Conservation (phyloP, 1,140 invertebrate genomes). For the Manduca sexta region DNA sequence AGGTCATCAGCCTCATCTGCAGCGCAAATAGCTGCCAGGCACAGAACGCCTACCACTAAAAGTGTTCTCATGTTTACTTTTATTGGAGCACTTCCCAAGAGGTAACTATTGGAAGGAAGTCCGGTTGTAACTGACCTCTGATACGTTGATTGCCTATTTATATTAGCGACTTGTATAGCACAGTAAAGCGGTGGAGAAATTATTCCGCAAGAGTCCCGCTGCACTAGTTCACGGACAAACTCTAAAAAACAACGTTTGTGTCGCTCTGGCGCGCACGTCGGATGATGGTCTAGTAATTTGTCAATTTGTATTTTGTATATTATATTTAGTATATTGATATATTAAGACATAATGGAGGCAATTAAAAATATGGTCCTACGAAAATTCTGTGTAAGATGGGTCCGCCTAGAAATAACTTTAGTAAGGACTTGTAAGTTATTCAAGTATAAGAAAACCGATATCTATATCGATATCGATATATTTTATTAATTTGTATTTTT, state of each 20-base stretch:
- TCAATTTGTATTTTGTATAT: too few species aligned
- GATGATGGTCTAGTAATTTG: neutral
- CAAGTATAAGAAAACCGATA: too few species aligned
- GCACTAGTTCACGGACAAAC: constrained; percentile 38
- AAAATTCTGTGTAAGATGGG: too few species aligned
- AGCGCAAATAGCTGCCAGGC: constrained; percentile 41
- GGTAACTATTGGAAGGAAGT: constrained; percentile 47
- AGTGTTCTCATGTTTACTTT: constrained; percentile 38
- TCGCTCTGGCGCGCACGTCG: neutral
- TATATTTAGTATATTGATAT: too few species aligned
- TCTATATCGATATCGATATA: too few species aligned
- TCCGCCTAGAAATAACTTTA: too few species aligned
- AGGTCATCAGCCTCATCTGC: constrained; percentile 59
- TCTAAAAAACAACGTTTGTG: constrained; percentile 14
- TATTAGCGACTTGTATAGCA: constrained; percentile 38
- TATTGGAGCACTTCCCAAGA: constrained; percentile 18
- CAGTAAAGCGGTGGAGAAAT: constrained; percentile 46
- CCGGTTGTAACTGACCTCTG: constrained; percentile 61
- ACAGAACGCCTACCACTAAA: constrained; percentile 39
- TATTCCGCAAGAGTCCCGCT: constrained; percentile 48
- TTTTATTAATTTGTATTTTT: too few species aligned
- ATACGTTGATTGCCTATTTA: constrained; percentile 49
- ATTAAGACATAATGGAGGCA: neutral
- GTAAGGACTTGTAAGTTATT: too few species aligned
- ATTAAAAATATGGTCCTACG: too few species aligned